Base-by-base conservation (phyloP, 2,888 invertebrate genomes). In the Phrixothrix hirtus region DNA sequence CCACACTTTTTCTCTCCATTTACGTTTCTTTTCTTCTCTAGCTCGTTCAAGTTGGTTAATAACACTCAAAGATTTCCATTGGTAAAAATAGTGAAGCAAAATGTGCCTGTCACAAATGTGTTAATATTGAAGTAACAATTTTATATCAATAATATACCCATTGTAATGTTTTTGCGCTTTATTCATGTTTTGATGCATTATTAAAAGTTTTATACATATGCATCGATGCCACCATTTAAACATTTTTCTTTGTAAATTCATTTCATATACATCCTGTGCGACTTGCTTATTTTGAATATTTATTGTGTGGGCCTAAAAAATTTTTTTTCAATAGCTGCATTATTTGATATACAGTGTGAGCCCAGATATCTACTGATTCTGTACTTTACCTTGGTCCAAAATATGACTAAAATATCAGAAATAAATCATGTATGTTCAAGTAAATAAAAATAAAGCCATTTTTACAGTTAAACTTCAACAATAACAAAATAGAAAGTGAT, bases 1-100 rank as follows among this genome's bases (percentile, higher is more conserved):
- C 75, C 85, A 81, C 7, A 88, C 87, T 74, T 85, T 87, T 67
- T 84, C 77, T 36, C 87, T 77, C 87, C 87, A 88, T 66, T 82
- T 82, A 59, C 81, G 79, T 66, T 86, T 85, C 35, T 86, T 80
- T 44, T 80, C 79, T 62, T 88, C 87, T 59, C 85, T 86, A 57
- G 85, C 83, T 59, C 83, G 81, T 70, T 85, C 83, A 53, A 86
- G 71, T 51, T 82, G 79, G 44, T 85, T 77, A 30, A 87, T 76
- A 30, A 83, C 83, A 1, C 86, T 85, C 48, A 87, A 71, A 1
- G 83, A 81, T 57, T 82, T 79, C 88, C 87, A 87, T 60, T 80
- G 76, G 37, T 81, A 79, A 35, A 82, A 70, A 29, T 75, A 77
- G 56, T 71, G 71, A 48, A 74, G 67, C 49, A 75, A 36, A 25